Percentiles rank a stretch among this genome's conserved stretches.
phyloP scores from a whole-genome alignment of 2,888 invertebrate genomes.

The Stegana nigrithorax region DNA sequence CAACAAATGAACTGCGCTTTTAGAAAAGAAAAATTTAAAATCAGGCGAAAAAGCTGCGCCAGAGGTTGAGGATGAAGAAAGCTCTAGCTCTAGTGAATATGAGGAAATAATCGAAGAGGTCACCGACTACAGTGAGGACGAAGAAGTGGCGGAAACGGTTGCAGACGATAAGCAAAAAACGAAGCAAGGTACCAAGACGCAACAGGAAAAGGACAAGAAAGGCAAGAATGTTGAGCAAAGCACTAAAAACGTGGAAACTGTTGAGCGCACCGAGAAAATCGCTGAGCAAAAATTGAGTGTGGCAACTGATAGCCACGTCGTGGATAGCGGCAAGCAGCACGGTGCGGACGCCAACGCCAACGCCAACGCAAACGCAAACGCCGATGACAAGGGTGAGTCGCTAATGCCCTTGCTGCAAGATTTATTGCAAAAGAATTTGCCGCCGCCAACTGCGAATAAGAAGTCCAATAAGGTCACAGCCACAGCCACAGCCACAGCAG shows the following conservation, averaged over 20 bases:
- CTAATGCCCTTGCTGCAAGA: constrained; percentile 78
- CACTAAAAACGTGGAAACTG: background rate
- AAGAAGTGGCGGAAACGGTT: constrained; percentile 28
- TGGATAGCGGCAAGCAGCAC: constrained; percentile 1
- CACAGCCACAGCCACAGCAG: constrained; percentile 19
- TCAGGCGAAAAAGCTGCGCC: constrained; percentile 69
- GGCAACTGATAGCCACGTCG: background rate
- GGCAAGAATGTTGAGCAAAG: constrained; percentile 22
- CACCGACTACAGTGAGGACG: constrained; percentile 59
- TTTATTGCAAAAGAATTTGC: constrained; percentile 70
- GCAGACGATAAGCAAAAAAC: constrained; percentile 25
- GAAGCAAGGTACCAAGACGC: constrained; percentile 23
- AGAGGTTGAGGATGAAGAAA: constrained; percentile 45
- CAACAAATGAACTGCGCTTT: constrained; percentile 28
- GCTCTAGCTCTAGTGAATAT: constrained; percentile 65
- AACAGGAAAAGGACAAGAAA: constrained; percentile 13
- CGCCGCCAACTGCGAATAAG: constrained; percentile 40
- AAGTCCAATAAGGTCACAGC: background rate
- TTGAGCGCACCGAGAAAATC: background rate
- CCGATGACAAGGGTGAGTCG: constrained; percentile 77
- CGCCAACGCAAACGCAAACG: constrained; percentile 43
- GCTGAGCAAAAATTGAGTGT: background rate
- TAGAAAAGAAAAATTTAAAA: constrained; percentile 62
- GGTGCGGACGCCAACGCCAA: constrained; percentile 26
- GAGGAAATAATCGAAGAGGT: constrained; percentile 66